Evolutionary conservation across 2,113 vertebrate genomes (phyloP), one percentile per base, ranked within the genome.

Genomic region (Spermophilus dauricus): DNA sequence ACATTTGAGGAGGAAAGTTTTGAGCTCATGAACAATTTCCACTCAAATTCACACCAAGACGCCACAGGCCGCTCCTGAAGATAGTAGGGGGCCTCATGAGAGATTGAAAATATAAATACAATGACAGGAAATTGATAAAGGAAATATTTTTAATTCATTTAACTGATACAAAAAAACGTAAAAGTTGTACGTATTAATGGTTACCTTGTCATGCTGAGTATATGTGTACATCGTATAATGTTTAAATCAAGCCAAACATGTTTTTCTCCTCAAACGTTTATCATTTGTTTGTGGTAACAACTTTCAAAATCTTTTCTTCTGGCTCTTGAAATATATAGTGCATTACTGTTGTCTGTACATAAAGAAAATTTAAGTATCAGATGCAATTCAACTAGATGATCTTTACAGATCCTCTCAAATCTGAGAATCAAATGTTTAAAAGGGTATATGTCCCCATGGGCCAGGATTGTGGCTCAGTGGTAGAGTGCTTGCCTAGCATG

Each of bases 291-390:
- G 70, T 61, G 34, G 28, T 28, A 16, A 89, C 75, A 83, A 65
- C 6, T 75, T 51, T 82, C 5, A 65, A 89, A 94, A 65, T 39
- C 20, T 20, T 51, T 94, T 70, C 20, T 78, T 78, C 58, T 42
- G 73, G 12, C 65, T 51, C 65, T 20, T 94, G 26, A 69, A 39
- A 51, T 80, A n/a, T 48, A 56, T 13, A 70, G 28, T 61, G 24
- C 65, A 78, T 82, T 81, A 61, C 22, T 39, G 22, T 89, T 63
- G 82, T 58, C 63, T 72, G 51, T 30, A 39, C 20, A 0, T 70
- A 81, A 92, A 88, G 56, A 73, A 96, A 76, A 87, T 75, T 37
- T 91, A 89, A 73, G n/a, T 28, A 28, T 58, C 63, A 84, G 70
- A 65, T 48, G 34, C 72, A 82, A 77, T 89, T 92, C 45, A 20